These are phyloP conservation scores for Parazoanthus darwini DNA, from an alignment of 92 coral and sea anemone species.

Conservation along the genomic window DNA sequence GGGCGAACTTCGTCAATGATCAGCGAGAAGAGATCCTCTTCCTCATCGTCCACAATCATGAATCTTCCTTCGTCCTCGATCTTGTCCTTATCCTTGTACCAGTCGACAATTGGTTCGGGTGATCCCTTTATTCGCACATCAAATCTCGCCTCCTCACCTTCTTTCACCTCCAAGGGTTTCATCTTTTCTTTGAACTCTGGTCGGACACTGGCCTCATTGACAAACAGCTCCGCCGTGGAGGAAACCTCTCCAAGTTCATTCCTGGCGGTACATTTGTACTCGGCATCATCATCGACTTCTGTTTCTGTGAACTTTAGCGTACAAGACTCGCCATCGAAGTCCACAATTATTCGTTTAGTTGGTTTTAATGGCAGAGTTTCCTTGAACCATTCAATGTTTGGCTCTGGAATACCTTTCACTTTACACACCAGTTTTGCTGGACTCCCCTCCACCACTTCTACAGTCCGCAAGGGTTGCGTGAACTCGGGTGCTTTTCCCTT, in stretches of 20 bases:
- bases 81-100: slow-evolving; percentile 82
- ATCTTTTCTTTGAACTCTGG: slow-evolving; percentile 72
- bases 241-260: slow-evolving; percentile 78
- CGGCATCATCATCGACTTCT: slow-evolving; percentile 81
- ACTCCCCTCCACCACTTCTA: slow-evolving; percentile 70
- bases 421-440: slow-evolving; percentile 73
- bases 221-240: slow-evolving; percentile 76
- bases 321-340: slow-evolving; percentile 59
- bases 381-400: slow-evolving; percentile 89
- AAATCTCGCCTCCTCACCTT: slow-evolving; percentile 77
- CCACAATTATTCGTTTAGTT: slow-evolving; percentile 60
- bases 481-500: slow-evolving; percentile 87
- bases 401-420: slow-evolving; percentile 77
- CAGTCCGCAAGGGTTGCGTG: slow-evolving; percentile 52
- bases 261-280: slow-evolving; percentile 79
- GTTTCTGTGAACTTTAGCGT: slow-evolving; percentile 66
- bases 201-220: slow-evolving; percentile 71
- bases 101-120: slow-evolving; percentile 82
- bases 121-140: slow-evolving; percentile 77
- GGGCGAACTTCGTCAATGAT: slow-evolving; percentile 68
- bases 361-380: slow-evolving; percentile 69
- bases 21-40: slow-evolving; percentile 78
- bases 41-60: slow-evolving; percentile 76
- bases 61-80: slow-evolving; percentile 81
- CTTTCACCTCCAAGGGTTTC: slow-evolving; percentile 62